Base-by-base conservation (phyloP, 1,140 invertebrate genomes). In the Drosophila lowei region DNA sequence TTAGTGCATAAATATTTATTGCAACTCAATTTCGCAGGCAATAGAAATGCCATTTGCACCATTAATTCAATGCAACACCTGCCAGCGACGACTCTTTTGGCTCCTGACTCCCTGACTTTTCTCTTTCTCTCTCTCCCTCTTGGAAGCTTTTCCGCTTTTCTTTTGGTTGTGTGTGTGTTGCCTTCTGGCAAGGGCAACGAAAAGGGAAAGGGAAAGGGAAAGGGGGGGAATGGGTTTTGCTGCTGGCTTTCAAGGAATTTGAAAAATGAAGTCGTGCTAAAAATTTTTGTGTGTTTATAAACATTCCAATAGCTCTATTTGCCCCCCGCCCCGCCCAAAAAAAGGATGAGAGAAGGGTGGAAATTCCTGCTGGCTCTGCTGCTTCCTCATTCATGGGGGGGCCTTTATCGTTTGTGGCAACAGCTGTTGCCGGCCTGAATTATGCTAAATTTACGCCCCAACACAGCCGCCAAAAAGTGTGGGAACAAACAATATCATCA, bases 1-100 rank as follows among this genome's bases (percentile, higher is more conserved):
- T 86, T 86, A 74, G 77, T 86, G 81, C 81, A 86, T 86, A 86
- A 86, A 86, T 86, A 86, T 86, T 86, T 86, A 86, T 86, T 86
- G 81, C 81, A 86, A 86, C 81, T 86, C 81, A 86, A 86, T 86
- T 86, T 86, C 62, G 81, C 81, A 86, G 81, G 81, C 81, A 86
- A 86, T 86, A 86, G 81, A 86, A 86, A 86, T 86, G 77, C 81
- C 81, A 86, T 86, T 86, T 86, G 81, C 81, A 86, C 81, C 81
- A 86, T 86, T 86, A 86, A 86, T 86, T 86, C 81, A 86, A 81
- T 86, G 81, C 81, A 86, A 86, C 81, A 86, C 81, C 81, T 86
- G 81, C 81, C 81, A 78, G 62, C 65, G 81, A 86, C 81, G 77
- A 86, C 81, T 38, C 34, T 38, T 25, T 86, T 86, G 80, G 72